phyloP scores from a whole-genome alignment of 35 echinoderm and acorn worm species.

The Eucidaris tribuloides region DNA sequence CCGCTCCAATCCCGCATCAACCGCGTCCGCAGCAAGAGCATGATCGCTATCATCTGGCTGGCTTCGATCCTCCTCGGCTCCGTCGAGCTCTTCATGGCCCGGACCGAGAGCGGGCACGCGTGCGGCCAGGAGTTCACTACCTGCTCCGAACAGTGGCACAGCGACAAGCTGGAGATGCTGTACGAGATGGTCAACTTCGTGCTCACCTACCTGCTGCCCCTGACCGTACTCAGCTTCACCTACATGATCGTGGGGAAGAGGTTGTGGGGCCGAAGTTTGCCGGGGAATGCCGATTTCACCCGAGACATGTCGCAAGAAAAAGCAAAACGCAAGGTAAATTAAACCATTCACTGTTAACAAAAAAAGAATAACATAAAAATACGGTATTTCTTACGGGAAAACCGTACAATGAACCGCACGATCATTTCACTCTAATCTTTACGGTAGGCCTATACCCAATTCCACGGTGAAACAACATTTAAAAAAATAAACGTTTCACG shows the following conservation, averaged over 20 bases:
- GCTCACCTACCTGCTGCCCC: slow-evolving; percentile 44
- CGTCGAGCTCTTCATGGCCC: slow-evolving; percentile 50
- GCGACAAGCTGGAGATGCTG: slow-evolving; percentile 23
- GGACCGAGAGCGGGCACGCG: neutral
- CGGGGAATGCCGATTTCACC: slow-evolving; percentile 76
- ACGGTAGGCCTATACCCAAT: too few species aligned
- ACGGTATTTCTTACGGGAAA: too few species aligned
- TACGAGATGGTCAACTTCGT: slow-evolving; percentile 70
- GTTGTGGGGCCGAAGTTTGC: slow-evolving; percentile 76
- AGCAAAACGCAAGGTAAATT: slow-evolving; percentile 74
- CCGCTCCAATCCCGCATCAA: slow-evolving; percentile 59
- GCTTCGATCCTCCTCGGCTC: slow-evolving; percentile 38
- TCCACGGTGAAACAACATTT: too few species aligned
- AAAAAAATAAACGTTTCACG: too few species aligned
- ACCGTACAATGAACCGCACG: too few species aligned
- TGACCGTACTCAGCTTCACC: slow-evolving; percentile 64
- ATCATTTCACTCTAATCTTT: too few species aligned
- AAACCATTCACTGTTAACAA: too few species aligned
- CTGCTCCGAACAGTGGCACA: slow-evolving; percentile 41
- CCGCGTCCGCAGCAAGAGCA: slow-evolving; percentile 53
- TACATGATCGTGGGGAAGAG: slow-evolving; percentile 67
- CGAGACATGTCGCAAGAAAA: slow-evolving; percentile 64
- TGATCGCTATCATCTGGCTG: slow-evolving; percentile 64
- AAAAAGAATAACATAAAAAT: too few species aligned
- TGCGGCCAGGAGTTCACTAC: slow-evolving; percentile 14